Evolutionary conservation across 2,113 vertebrate species (phyloP).

Genomic region (Ameiurus melas): DNA sequence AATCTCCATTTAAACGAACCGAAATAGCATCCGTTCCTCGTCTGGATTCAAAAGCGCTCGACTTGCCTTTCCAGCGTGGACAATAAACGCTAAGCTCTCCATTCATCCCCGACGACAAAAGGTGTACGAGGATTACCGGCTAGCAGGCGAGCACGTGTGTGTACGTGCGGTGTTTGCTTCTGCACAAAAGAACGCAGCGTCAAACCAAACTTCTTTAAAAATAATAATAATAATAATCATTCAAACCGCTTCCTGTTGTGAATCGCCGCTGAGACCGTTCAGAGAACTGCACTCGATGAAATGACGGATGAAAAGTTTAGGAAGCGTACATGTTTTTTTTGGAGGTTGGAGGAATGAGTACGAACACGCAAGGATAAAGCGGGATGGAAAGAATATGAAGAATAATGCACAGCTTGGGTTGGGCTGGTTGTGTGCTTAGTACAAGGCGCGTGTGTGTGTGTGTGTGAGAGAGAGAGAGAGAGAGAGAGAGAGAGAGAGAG

Average conservation of each 20-base stretch:
- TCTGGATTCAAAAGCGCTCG: neutral
- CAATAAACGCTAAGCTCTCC: slow-evolving; percentile 14
- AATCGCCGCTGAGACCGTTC: neutral
- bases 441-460: neutral
- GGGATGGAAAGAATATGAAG: neutral
- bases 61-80: slow-evolving; percentile 4
- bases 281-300: neutral
- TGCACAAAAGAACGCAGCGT: slow-evolving; percentile 3
- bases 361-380: neutral
- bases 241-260: neutral
- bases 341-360: neutral
- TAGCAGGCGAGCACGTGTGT: neutral
- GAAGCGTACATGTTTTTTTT: neutral
- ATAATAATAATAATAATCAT: no score
- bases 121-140: slow-evolving; percentile 8
- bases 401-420: neutral
- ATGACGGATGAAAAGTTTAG: neutral
- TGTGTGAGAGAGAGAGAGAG: neutral
- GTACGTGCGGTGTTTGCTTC: neutral
- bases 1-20: slow-evolving; percentile 32
- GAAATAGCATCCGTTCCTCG: slow-evolving; percentile 2
- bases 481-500: no score
- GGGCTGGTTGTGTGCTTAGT: neutral
- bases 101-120: slow-evolving; percentile 30
- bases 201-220: neutral